phyloP scores from a whole-genome alignment of 2,888 invertebrate species.

The Lepas anatifera region DNA sequence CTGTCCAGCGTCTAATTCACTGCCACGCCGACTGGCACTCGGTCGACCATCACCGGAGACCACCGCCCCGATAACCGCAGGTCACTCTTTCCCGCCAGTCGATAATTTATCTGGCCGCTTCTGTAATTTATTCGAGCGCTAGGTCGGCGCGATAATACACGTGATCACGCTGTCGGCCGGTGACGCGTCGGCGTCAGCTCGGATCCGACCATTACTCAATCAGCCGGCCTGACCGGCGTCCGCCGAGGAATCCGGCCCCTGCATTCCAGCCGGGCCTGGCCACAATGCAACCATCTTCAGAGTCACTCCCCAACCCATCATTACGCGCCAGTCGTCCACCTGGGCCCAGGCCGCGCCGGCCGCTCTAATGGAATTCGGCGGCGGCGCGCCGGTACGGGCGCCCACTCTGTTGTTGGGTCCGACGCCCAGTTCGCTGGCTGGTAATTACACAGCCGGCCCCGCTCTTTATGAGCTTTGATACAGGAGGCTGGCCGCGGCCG shows the following conservation, averaged over 20 bases:
- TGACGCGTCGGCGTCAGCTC: background rate
- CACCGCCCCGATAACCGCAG: background rate
- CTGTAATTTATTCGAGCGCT: constrained; percentile 5
- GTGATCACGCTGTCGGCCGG: background rate
- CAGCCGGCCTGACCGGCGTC: background rate
- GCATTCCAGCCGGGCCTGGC: background rate
- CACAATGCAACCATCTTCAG: background rate
- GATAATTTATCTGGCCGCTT: background rate
- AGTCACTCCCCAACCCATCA: background rate
- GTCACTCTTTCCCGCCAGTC: background rate
- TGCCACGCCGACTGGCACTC: background rate
- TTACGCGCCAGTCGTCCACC: background rate
- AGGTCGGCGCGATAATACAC: background rate
- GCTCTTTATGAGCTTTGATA: constrained; percentile 6
- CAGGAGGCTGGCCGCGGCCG: background rate
- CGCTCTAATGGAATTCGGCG: constrained; percentile 8
- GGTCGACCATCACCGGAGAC: background rate
- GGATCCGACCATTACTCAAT: constrained; percentile 5
- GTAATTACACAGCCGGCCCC: background rate
- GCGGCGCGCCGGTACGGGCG: background rate
- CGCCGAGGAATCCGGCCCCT: background rate
- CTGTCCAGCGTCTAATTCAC: background rate
- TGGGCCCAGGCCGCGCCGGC: background rate
- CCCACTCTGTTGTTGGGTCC: background rate
- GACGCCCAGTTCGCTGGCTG: background rate